Percentiles rank a stretch among this genome's conserved stretches.
Evolutionary conservation across 2,888 invertebrate species (phyloP).

Genomic region (Sphaerolaimus hirsutus): DNA sequence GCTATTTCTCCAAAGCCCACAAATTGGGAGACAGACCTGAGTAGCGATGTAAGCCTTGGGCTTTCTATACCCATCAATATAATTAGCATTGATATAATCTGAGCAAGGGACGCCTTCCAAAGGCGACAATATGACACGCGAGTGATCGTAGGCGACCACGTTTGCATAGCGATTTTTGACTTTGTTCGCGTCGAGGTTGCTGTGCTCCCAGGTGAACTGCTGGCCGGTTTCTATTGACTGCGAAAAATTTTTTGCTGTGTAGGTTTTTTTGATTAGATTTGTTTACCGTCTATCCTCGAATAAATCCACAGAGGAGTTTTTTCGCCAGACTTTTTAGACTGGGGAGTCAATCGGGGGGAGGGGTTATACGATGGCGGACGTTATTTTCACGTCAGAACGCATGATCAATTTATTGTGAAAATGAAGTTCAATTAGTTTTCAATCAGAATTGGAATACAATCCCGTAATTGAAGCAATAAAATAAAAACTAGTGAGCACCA

Average conservation of each 20-base stretch:
- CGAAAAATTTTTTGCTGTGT: conserved; percentile 5
- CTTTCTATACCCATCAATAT: conserved; percentile 92
- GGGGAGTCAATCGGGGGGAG: too few species aligned
- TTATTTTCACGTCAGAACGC: too few species aligned
- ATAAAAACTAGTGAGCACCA: too few species aligned
- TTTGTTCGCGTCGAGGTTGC: conserved; percentile 86
- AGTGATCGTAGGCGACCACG: conserved; percentile 94
- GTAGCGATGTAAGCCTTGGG: conserved; percentile 96
- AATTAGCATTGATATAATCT: conserved; percentile 96
- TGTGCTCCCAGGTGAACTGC: conserved; percentile 98
- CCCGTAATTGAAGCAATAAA: too few species aligned
- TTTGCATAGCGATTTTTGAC: conserved; percentile 97
- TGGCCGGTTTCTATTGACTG: conserved; percentile 90
- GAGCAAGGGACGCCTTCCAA: conserved; percentile 66
- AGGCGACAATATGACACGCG: conserved; percentile 70
- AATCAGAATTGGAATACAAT: too few species aligned
- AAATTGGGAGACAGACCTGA: conserved; percentile 40
- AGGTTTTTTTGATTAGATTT: background rate
- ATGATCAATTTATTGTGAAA: too few species aligned
- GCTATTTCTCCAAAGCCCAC: too few species aligned
- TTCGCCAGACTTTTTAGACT: too few species aligned
- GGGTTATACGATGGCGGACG: too few species aligned
- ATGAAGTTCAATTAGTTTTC: too few species aligned
- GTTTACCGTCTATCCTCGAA: background rate
- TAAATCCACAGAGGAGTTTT: too few species aligned